Evolutionary conservation across 2,888 invertebrate genomes (phyloP).

Genomic region (Apotomis turbidana): DNA sequence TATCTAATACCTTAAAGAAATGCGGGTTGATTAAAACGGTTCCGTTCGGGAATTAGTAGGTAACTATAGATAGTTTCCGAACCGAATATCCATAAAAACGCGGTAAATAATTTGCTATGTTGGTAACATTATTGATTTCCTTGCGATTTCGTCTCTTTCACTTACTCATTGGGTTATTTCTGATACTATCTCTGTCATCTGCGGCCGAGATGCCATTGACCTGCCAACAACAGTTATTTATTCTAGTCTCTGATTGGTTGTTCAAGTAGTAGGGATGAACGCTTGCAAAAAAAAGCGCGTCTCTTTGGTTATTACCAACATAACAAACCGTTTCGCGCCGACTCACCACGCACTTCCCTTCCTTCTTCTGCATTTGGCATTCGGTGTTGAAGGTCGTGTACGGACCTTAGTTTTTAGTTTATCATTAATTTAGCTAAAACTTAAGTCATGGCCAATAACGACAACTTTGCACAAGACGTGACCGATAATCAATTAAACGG

Average conservation of each 20-base stretch:
- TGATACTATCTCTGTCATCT: slow-evolving; percentile 53
- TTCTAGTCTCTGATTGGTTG: slow-evolving; percentile 63
- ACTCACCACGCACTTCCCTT: slow-evolving; percentile 67
- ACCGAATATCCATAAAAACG: slow-evolving; percentile 34
- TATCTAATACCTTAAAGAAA: too few species aligned
- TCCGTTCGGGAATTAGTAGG: neutral
- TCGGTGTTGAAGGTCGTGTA: slow-evolving; percentile 80
- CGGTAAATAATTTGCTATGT: slow-evolving; percentile 34
- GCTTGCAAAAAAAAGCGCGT: slow-evolving; percentile 60
- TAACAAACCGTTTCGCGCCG: slow-evolving; percentile 66
- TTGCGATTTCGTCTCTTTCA: slow-evolving; percentile 51
- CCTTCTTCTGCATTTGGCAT: slow-evolving; percentile 82
- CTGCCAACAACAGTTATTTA: slow-evolving; percentile 50
- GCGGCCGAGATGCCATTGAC: slow-evolving; percentile 69
- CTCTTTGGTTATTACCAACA: slow-evolving; percentile 60
- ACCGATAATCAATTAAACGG: slow-evolving; percentile 87
- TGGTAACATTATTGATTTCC: slow-evolving; percentile 36
- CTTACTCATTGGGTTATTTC: slow-evolving; percentile 39
- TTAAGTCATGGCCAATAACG: slow-evolving; percentile 88
- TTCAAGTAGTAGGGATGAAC: slow-evolving; percentile 52
- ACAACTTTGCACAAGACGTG: slow-evolving; percentile 91
- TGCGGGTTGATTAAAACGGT: too few species aligned
- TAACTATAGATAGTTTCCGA: slow-evolving; percentile 17
- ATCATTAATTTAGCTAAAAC: slow-evolving; percentile 83
- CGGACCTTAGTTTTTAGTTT: slow-evolving; percentile 78